A percentile compares a stretch with the other conserved stretches of the same genome.
These are phyloP conservation scores for Trichopria drosophilae DNA, from an alignment of 2,888 invertebrate species.

Conservation along the genomic window DNA sequence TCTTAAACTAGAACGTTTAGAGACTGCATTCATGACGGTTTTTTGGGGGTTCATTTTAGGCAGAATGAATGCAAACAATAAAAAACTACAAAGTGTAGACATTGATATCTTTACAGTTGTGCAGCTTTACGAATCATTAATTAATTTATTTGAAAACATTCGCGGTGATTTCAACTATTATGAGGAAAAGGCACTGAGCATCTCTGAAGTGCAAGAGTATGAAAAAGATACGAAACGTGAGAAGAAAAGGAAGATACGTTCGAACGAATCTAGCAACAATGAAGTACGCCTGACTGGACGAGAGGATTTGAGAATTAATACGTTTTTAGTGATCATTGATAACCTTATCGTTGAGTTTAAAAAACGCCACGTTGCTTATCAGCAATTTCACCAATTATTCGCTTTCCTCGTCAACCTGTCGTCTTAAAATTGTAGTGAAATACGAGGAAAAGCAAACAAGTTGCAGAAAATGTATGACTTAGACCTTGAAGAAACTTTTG, in stretches of 20 bases:
- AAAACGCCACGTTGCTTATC: background rate
- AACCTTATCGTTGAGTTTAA: background rate
- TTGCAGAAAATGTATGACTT: slow-evolving; percentile 9
- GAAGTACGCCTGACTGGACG: background rate
- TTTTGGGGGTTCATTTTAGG: slow-evolving; percentile 26
- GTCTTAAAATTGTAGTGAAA: slow-evolving; percentile 1
- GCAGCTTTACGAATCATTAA: slow-evolving; percentile 23
- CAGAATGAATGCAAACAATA: slow-evolving; percentile 23
- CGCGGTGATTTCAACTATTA: slow-evolving; percentile 15
- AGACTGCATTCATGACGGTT: slow-evolving; percentile 16
- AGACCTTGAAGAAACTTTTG: slow-evolving; percentile 8
- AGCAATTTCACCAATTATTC: background rate
- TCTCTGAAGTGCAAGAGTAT: slow-evolving; percentile 15
- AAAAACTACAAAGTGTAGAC: slow-evolving; percentile 15
- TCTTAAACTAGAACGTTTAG: slow-evolving; percentile 11
- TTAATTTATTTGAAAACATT: slow-evolving; percentile 6
- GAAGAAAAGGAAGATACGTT: slow-evolving; percentile 12
- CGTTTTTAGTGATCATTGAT: slow-evolving; percentile 6
- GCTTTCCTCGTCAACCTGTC: background rate
- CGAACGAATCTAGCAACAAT: slow-evolving; percentile 14
- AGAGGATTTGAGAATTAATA: slow-evolving; percentile 5
- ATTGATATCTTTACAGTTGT: slow-evolving; percentile 21
- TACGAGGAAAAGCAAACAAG: slow-evolving; percentile 9
- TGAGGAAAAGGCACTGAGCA: slow-evolving; percentile 19
- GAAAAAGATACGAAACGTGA: background rate